Conservation (phyloP, 2,888 invertebrate species). For the Tiliacea aurago region DNA sequence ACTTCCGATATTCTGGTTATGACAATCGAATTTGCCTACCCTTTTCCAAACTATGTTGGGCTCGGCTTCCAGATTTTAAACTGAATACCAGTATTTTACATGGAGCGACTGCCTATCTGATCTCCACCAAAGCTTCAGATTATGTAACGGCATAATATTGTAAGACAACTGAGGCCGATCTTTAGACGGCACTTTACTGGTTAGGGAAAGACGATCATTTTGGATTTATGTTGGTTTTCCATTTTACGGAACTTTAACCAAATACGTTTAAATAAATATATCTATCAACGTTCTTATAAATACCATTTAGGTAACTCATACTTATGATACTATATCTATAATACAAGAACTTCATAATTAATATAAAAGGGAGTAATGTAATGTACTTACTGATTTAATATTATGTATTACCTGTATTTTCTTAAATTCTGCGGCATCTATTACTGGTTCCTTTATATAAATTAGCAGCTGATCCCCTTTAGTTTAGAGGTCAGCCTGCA, state of each 20-base stretch:
- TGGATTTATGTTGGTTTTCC: not conserved
- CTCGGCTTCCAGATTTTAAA: not conserved
- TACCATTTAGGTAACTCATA: constrained; percentile 19
- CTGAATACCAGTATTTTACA: not conserved
- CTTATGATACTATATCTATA: not conserved
- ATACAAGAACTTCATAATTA: not conserved
- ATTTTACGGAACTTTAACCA: not conserved
- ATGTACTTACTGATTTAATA: not conserved
- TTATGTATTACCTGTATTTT: not conserved
- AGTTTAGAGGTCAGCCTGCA: constrained; percentile 24
- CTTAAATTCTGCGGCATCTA: constrained; percentile 1
- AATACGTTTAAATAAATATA: not conserved
- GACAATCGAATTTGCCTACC: not conserved
- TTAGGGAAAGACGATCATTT: not conserved
- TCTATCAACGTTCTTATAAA: constrained; percentile 14
- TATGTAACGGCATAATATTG: not conserved
- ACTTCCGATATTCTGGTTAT: not conserved
- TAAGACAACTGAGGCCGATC: not conserved
- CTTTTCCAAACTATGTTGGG: not conserved
- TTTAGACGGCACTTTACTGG: not conserved
- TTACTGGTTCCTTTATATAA: not conserved
- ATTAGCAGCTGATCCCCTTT: constrained; percentile 37
- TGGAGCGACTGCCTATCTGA: not conserved
- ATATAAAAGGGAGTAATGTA: not conserved
- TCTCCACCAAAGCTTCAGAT: not conserved